A percentile compares a stretch with the other conserved stretches of the same genome.
Conservation (phyloP, 92 coral and sea anemone genomes). For the Desmophyllum pertusum region DNA sequence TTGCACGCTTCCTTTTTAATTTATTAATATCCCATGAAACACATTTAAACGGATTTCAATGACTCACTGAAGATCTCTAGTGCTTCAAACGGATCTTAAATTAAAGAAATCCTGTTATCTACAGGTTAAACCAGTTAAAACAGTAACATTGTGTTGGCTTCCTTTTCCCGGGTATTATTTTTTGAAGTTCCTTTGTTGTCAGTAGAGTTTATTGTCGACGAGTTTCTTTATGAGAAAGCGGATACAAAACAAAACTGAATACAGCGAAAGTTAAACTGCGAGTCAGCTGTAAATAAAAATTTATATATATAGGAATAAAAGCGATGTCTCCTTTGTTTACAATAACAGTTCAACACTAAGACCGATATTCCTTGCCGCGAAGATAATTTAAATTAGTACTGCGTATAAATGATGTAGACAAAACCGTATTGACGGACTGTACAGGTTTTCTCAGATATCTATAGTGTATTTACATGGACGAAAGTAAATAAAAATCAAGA, state of each 20-base stretch:
- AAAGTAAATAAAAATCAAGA: constrained; percentile 10
- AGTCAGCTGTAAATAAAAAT: background rate
- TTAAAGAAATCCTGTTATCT: background rate
- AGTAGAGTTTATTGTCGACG: background rate
- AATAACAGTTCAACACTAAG: background rate
- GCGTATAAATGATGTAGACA: background rate
- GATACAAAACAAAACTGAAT: background rate
- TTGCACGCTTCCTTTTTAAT: background rate
- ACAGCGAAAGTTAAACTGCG: background rate
- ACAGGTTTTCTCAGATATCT: background rate
- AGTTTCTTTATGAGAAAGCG: background rate
- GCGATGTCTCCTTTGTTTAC: background rate
- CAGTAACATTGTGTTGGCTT: background rate
- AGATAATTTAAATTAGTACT: constrained; percentile 8
- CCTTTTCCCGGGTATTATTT: background rate
- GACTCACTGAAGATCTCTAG: background rate
- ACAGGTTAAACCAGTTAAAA: too few relatives aligned
- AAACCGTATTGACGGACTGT: background rate
- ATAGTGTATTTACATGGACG: background rate
- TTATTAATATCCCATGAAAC: background rate
- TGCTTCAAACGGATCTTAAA: background rate
- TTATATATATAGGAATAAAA: background rate
- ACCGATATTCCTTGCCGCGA: background rate
- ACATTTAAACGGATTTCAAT: background rate
- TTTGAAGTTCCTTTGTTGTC: background rate